These are phyloP conservation scores for Aquatica leii DNA, from an alignment of 2,888 invertebrate genomes.

Conservation along the genomic window DNA sequence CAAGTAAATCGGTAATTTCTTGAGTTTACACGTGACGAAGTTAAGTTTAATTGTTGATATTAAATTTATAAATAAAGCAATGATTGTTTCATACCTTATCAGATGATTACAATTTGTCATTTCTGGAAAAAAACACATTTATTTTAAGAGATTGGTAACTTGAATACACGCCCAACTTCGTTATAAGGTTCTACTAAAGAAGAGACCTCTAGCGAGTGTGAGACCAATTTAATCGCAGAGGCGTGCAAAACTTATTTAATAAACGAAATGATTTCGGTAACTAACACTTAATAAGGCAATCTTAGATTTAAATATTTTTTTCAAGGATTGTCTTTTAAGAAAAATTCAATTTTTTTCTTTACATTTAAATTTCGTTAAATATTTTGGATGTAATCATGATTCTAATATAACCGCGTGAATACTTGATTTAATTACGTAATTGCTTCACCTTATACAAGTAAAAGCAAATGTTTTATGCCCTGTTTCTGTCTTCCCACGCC, in stretches of 20 bases:
- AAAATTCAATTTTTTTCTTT: background rate
- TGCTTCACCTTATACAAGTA: background rate
- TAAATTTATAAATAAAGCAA: conserved; percentile 14
- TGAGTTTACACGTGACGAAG: conserved; percentile 23
- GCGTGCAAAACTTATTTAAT: conserved; percentile 35
- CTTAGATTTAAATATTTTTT: background rate
- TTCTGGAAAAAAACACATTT: conserved; percentile 57
- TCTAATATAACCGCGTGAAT: too few relatives aligned
- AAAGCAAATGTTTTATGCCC: conserved; percentile 38
- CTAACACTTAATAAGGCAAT: conserved; percentile 14
- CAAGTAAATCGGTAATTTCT: conserved; percentile 45
- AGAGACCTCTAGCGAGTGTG: conserved; percentile 46
- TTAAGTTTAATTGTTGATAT: background rate
- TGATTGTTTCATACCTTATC: conserved; percentile 47
- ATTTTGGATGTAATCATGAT: too few relatives aligned
- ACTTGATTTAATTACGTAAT: background rate
- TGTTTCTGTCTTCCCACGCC: conserved; percentile 44
- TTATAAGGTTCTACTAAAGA: conserved; percentile 54
- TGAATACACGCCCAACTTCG: conserved; percentile 59
- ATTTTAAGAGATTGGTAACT: conserved; percentile 48
- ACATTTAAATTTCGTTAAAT: background rate
- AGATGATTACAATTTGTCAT: conserved; percentile 52
- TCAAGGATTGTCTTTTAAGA: conserved; percentile 1
- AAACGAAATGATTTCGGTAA: conserved; percentile 26
- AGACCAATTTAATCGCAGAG: conserved; percentile 34